Percentiles rank a stretch among this genome's conserved stretches.
phyloP scores from a whole-genome alignment of 1,140 invertebrate genomes.

The Meloidogyne exigua region DNA sequence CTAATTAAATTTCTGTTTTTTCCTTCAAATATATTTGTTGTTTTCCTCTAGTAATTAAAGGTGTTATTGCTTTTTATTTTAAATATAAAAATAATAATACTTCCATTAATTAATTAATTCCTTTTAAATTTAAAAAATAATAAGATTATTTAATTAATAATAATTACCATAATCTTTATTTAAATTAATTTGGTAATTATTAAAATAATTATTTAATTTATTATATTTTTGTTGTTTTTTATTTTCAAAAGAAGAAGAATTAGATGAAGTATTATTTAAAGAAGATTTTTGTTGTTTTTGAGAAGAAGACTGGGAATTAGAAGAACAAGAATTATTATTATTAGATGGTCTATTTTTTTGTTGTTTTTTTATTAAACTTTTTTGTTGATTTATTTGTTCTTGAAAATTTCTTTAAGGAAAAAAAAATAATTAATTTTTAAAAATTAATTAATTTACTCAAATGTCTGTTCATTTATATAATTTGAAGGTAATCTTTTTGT shows the following conservation, averaged over 20 bases:
- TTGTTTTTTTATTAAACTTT: background rate
- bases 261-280: background rate
- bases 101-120: background rate
- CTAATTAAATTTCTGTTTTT: background rate
- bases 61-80: background rate
- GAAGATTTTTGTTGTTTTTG: background rate
- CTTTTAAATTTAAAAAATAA: background rate
- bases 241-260: background rate
- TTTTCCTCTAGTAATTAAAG: background rate
- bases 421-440: background rate
- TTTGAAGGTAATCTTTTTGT: slow-evolving; percentile 1
- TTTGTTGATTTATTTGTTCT: background rate
- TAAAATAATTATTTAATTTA: background rate
- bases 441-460: background rate
- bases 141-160: background rate
- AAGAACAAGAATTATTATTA: background rate
- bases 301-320: background rate
- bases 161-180: background rate
- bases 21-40: background rate
- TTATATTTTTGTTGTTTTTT: background rate
- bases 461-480: background rate
- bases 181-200: background rate
- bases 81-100: slow-evolving; percentile 3
- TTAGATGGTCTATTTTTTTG: background rate
- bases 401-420: background rate